Base-by-base conservation (phyloP, 30 jellyfish, hydroid and myxozoan genomes). In the Calvadosia cruxmelitensis region DNA sequence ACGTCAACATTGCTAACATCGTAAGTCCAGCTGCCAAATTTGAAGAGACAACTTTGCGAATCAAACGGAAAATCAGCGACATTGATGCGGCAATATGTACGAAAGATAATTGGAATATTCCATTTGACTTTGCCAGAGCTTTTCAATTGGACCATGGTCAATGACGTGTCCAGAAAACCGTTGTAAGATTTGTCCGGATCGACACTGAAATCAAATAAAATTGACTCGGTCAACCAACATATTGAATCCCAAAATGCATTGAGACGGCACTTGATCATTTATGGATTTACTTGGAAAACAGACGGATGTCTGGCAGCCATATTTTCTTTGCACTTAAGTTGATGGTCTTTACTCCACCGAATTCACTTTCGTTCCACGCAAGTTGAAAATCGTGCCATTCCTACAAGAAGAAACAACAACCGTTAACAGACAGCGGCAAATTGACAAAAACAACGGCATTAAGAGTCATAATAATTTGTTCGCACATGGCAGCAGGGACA, bases 21-120 rank as follows among this genome's bases (percentile, higher is more conserved):
- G 69, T 80, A 80, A n/a, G 97, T 80, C 62, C 75, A 87, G 68
- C 97, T 87, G 20, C 97, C 93, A 53, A 87, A 87, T 36, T 51
- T 69, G 70, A 80, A 75, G 15, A 75, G 93, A 49, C 97, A 87
- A 2, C 29, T 66, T 73, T 87, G 97, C 23, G 88, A 75, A 50
- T 87, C 97, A 64, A 87, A 87, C 1, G 97, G 97, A 77, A 69
- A 87, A 63, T 80, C 76, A 26, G 81, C 83, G 25, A 87, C 84
- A 52, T 87, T 87, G 80, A 87, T 87, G 1, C 83, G 74, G 71
- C 97, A 87, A 70, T 91, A 64, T 27, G 80, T 75, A 23, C 88
- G 72, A 53, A 87, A 77, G 77, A 72, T 87, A 31, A 80, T 71
- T 13, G 97, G 94, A 0, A 93, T 83, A 26, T 35, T 68, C 97